Percentiles rank a stretch among this genome's conserved stretches.
Conservation (phyloP, 2,113 vertebrate genomes). For the Cyprinodon tularosa region DNA sequence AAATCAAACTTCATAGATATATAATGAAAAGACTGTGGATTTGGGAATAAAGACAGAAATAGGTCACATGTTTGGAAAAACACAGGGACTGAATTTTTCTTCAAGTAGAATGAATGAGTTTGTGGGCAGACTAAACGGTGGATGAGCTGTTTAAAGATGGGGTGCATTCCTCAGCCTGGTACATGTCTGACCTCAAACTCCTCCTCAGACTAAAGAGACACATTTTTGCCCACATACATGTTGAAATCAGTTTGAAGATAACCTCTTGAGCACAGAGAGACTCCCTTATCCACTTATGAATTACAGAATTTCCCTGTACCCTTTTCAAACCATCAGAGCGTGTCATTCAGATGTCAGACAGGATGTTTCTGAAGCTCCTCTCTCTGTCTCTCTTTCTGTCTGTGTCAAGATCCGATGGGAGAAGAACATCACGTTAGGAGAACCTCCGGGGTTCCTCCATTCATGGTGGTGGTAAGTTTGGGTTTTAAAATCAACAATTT, state of each 20-base stretch:
- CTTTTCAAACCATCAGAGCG: slow-evolving; percentile 45
- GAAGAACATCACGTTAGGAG: slow-evolving; percentile 99
- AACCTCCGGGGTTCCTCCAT: slow-evolving; percentile 98
- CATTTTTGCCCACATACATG: not conserved
- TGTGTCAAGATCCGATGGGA: slow-evolving; percentile 96
- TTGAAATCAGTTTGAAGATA: slow-evolving; percentile 24
- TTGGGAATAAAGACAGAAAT: not conserved
- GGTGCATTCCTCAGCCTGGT: slow-evolving; percentile 41
- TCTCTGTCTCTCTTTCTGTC: slow-evolving; percentile 24
- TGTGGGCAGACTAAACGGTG: slow-evolving; percentile 17
- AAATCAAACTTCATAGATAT: too few species aligned
- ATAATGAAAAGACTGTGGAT: too few species aligned
- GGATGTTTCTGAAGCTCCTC: slow-evolving; percentile 42
- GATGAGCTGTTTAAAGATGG: slow-evolving; percentile 24
- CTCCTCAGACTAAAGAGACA: slow-evolving; percentile 16
- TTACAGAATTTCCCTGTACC: slow-evolving; percentile 43
- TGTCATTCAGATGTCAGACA: slow-evolving; percentile 44
- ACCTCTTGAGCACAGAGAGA: slow-evolving; percentile 41
- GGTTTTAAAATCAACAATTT: slow-evolving; percentile 15
- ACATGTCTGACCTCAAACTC: slow-evolving; percentile 46
- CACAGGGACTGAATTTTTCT: not conserved
- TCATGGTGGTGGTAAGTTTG: slow-evolving; percentile 98
- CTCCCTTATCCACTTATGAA: slow-evolving; percentile 61
- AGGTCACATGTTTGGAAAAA: not conserved
- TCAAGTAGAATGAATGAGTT: not conserved